Evolutionary conservation across 1,140 invertebrate genomes (phyloP).

Genomic region (Leptoteleia sp.): DNA sequence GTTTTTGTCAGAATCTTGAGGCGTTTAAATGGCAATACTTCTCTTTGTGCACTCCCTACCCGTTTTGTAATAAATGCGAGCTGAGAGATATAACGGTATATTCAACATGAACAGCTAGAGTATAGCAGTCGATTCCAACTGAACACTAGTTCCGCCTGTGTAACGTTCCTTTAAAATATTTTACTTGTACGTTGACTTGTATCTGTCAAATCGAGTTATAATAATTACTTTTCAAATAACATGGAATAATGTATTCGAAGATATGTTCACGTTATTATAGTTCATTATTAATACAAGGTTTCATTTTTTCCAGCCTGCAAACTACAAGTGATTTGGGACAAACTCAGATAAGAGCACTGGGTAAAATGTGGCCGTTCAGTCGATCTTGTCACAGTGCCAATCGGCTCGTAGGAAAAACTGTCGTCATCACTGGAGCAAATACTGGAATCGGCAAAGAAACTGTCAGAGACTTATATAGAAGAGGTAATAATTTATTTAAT

Average conservation of each 20-base stretch:
- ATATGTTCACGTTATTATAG: too few species aligned
- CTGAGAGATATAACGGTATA: constrained; percentile 37
- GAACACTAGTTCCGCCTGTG: background rate
- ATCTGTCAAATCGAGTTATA: too few species aligned
- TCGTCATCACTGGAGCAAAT: constrained; percentile 93
- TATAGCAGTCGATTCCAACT: constrained; percentile 8
- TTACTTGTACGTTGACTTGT: too few species aligned
- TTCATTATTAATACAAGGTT: background rate
- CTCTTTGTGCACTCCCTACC: constrained; percentile 8
- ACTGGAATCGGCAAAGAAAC: constrained; percentile 95
- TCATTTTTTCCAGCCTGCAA: constrained; percentile 15
- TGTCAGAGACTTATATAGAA: constrained; percentile 87
- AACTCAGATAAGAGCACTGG: constrained; percentile 10
- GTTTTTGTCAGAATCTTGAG: too few species aligned
- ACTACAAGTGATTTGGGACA: constrained; percentile 15
- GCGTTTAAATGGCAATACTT: too few species aligned
- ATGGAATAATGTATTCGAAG: too few species aligned
- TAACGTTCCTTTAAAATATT: constrained; percentile 1
- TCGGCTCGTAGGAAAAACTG: constrained; percentile 88
- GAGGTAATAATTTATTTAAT: constrained; percentile 83
- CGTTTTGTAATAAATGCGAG: constrained; percentile 6
- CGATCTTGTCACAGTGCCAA: constrained; percentile 82
- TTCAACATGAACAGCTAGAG: constrained; percentile 14
- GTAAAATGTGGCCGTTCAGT: constrained; percentile 82
- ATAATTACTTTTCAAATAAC: too few species aligned